Percentiles rank a stretch among this genome's conserved stretches.
phyloP scores from a whole-genome alignment of 1,140 invertebrate species.

The Zaprionus camerounensis region DNA sequence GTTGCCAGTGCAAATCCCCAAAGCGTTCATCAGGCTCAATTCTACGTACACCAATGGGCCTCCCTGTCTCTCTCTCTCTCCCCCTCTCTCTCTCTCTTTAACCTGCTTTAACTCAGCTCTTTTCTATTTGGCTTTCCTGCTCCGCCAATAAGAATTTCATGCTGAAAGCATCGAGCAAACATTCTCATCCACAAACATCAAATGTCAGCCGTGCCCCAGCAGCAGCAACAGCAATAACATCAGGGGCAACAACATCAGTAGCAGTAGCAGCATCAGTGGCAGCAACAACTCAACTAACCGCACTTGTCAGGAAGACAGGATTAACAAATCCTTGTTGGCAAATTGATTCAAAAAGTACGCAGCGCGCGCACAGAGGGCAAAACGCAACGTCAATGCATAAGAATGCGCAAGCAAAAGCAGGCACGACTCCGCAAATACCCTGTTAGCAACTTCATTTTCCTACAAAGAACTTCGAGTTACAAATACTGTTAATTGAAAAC shows the following conservation, averaged over 20 bases:
- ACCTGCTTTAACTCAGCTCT: conserved; percentile 8
- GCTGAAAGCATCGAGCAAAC: conserved; percentile 71
- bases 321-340: conserved; percentile 83
- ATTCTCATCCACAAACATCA: conserved; percentile 62
- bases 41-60: conserved; percentile 30
- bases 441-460: not conserved
- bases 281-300: conserved; percentile 82
- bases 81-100: not conserved
- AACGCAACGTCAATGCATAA: conserved; percentile 26
- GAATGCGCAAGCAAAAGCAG: not conserved
- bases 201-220: conserved; percentile 58
- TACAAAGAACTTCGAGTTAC: no score
- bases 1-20: conserved; percentile 83
- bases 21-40: conserved; percentile 58
- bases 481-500: no score
- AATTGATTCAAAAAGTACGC: conserved; percentile 83
- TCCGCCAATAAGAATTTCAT: conserved; percentile 75
- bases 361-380: conserved; percentile 28
- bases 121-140: conserved; percentile 11
- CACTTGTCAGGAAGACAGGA: conserved; percentile 84
- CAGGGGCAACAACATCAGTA: conserved; percentile 52
- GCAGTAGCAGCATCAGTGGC: conserved; percentile 29
- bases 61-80: not conserved
- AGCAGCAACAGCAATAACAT: conserved; percentile 68
- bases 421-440: conserved; percentile 17